Percentiles rank a stretch among this genome's conserved stretches.
Conservation (phyloP, 2,797 vertebrate species). For the Thripadectes ignobilis region DNA sequence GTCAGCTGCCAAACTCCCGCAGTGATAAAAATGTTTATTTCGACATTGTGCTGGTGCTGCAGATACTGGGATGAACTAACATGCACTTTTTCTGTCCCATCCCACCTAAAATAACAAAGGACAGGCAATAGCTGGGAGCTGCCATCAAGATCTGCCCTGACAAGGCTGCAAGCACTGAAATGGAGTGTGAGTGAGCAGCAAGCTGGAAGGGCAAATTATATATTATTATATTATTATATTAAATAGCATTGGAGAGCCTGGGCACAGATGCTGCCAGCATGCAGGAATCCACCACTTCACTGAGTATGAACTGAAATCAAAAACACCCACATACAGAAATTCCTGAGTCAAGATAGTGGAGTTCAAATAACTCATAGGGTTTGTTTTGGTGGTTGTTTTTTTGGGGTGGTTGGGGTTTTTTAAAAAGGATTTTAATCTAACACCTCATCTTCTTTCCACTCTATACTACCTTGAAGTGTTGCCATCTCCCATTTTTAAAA, state of each 20-base stretch:
- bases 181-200: background rate
- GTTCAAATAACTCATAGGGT: background rate
- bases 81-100: rapidly evolving
- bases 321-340: background rate
- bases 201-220: background rate
- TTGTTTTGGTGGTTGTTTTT: background rate
- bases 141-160: background rate
- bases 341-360: background rate
- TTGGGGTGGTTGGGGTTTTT: background rate
- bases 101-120: background rate
- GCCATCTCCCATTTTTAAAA: rapidly evolving
- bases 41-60: background rate
- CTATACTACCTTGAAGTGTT: background rate
- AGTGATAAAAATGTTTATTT: background rate
- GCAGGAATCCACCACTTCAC: background rate
- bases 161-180: background rate
- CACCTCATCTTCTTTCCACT: background rate
- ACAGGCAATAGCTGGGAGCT: background rate
- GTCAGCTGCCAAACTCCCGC: background rate
- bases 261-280: background rate
- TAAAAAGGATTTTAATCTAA: background rate
- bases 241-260: background rate
- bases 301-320: background rate
- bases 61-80: background rate
- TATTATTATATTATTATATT: no score